phyloP scores from a whole-genome alignment of 1,140 invertebrate species.

The Pseudomyrmex flavicornis region DNA sequence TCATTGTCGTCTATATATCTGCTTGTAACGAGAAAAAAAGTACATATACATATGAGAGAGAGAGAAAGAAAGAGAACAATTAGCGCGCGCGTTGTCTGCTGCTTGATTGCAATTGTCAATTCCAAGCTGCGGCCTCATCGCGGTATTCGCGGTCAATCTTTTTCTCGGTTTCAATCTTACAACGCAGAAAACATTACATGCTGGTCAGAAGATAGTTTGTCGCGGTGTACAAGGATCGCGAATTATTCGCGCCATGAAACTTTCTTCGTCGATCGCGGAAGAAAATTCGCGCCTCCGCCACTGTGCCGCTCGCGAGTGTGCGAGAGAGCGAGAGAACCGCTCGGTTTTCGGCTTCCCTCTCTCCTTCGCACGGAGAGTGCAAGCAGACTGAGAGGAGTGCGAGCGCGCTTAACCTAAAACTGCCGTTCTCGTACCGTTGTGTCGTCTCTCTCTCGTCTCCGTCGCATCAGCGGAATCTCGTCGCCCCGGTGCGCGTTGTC shows the following conservation, averaged over 20 bases:
- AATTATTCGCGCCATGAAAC: background rate
- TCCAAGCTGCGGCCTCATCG: background rate
- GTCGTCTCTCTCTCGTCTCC: background rate
- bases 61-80: background rate
- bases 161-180: background rate
- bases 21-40: background rate
- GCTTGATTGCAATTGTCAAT: constrained; percentile 6
- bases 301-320: constrained; percentile 12
- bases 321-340: constrained; percentile 30
- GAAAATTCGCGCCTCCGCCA: background rate
- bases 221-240: too few species aligned
- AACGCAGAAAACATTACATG: background rate
- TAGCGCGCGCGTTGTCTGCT: constrained; percentile 37
- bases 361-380: background rate
- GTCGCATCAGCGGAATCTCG: background rate
- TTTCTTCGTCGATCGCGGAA: background rate
- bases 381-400: constrained; percentile 6
- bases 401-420: constrained; percentile 55
- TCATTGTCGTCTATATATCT: constrained; percentile 15
- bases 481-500: background rate
- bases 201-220: background rate
- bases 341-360: constrained; percentile 3
- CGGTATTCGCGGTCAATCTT: background rate
- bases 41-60: background rate
- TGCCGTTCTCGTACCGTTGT: background rate